phyloP scores from a whole-genome alignment of 2,888 invertebrate species.

The Lamellibrachia columna region DNA sequence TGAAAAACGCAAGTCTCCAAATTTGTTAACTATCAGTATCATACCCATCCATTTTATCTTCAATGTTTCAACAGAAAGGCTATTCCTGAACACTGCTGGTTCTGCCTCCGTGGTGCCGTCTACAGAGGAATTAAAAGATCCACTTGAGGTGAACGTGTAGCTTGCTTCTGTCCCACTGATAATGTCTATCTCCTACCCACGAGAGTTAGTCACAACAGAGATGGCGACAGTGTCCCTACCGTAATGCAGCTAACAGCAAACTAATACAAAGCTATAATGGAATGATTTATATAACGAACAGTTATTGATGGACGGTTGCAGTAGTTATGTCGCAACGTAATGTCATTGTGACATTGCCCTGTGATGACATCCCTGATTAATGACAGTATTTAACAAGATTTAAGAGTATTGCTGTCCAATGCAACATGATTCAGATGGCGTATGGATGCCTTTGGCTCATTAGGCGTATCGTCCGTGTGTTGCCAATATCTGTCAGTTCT shows the following conservation, averaged over 20 bases:
- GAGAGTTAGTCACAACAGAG: not conserved
- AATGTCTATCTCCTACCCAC: not conserved
- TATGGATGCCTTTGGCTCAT: not conserved
- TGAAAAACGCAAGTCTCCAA: no score
- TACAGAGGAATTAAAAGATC: no score
- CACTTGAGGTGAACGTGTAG: not conserved
- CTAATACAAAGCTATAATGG: not conserved
- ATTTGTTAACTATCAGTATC: no score
- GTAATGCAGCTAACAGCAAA: not conserved
- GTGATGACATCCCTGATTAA: not conserved
- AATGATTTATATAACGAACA: not conserved
- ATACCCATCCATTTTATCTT: no score
- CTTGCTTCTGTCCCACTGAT: not conserved
- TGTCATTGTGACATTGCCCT: not conserved
- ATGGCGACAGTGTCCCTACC: not conserved
- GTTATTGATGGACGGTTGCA: not conserved
- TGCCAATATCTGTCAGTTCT: not conserved
- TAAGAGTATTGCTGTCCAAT: not conserved
- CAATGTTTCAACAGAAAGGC: no score
- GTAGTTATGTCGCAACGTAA: not conserved
- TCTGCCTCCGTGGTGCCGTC: no score
- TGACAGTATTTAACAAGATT: not conserved
- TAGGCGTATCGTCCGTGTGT: not conserved
- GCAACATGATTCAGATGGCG: not conserved
- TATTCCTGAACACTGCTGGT: no score